These are phyloP conservation scores for Chloroceryle inda DNA, from an alignment of 2,797 vertebrate genomes.

Conservation along the genomic window DNA sequence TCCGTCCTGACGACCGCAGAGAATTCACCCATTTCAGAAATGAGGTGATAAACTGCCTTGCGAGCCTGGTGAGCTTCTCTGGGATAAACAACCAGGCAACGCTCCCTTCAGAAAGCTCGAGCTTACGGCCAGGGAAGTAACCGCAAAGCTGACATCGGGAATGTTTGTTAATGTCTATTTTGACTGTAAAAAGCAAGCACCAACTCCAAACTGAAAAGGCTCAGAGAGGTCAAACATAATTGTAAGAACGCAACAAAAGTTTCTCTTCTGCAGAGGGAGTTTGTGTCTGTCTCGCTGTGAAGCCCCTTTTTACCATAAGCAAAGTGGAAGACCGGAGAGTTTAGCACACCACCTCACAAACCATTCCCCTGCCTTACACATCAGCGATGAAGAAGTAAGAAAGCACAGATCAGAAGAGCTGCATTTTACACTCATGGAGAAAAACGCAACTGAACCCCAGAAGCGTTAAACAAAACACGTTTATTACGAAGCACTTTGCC, in stretches of 20 bases:
- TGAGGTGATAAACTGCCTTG: background rate
- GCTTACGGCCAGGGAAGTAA: background rate
- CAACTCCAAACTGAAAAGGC: background rate
- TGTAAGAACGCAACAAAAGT: background rate
- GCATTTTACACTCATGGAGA: background rate
- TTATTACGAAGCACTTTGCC: background rate
- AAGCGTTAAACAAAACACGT: background rate
- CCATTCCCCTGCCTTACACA: background rate
- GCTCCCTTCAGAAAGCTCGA: background rate
- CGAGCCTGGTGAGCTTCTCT: background rate
- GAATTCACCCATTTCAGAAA: background rate
- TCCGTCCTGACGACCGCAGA: fast-evolving
- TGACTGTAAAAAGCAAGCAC: background rate
- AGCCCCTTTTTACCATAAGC: background rate
- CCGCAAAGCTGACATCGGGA: background rate
- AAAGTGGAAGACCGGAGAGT: background rate
- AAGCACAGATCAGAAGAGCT: background rate
- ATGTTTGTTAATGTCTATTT: background rate
- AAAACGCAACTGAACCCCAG: fast-evolving
- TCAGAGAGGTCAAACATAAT: background rate
- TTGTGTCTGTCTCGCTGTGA: fast-evolving
- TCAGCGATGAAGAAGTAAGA: background rate
- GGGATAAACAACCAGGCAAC: background rate
- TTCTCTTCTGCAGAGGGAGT: background rate
- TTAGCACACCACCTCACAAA: background rate